Conservation (phyloP, 2,888 invertebrate genomes). For the Heliconius ismenius region DNA sequence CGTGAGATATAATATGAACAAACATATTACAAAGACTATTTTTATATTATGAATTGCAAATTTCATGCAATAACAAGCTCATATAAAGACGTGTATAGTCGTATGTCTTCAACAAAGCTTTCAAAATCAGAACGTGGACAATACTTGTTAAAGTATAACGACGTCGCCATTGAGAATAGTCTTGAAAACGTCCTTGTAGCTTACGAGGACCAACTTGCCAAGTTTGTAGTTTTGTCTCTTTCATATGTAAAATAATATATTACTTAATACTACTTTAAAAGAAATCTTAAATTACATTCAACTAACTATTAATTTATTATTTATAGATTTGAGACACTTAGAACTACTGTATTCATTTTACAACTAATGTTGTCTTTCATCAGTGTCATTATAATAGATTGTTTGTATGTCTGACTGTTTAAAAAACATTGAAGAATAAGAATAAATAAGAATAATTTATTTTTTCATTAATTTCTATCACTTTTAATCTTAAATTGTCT, state of each 20-base stretch:
- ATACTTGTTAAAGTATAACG: constrained; percentile 14
- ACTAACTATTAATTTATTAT: too few species aligned
- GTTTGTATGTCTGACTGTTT: not conserved
- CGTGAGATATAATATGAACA: too few species aligned
- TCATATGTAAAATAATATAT: not conserved
- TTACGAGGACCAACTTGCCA: not conserved
- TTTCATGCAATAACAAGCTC: constrained; percentile 1
- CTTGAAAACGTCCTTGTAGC: constrained; percentile 15
- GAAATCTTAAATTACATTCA: not conserved
- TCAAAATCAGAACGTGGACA: not conserved
- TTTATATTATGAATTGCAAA: not conserved
- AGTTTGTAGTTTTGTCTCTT: not conserved
- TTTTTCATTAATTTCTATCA: not conserved
- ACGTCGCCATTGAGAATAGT: constrained; percentile 11
- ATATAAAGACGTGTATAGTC: not conserved
- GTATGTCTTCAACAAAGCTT: not conserved
- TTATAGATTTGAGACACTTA: too few species aligned
- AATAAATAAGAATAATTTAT: not conserved
- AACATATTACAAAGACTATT: not conserved
- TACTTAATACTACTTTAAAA: not conserved
- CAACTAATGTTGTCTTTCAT: too few species aligned
- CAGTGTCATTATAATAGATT: not conserved
- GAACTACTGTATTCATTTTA: too few species aligned
- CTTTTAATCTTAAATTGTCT: too few species aligned
- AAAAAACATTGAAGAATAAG: not conserved